These are phyloP conservation scores for Pollicipes pollicipes DNA, from an alignment of 1,140 invertebrate genomes.

Conservation along the genomic window DNA sequence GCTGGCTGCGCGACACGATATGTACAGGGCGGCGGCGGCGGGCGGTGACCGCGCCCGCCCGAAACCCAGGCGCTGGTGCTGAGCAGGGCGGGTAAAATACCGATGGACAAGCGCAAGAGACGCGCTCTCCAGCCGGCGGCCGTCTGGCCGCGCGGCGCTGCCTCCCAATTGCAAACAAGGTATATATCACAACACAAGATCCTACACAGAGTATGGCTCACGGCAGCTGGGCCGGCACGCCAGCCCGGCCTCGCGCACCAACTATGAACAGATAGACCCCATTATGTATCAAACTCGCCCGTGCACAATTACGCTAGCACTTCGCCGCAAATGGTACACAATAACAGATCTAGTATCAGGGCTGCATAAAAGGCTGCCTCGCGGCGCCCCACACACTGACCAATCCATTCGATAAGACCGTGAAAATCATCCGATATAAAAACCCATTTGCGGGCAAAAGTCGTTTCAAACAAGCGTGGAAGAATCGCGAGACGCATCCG, in stretches of 20 bases:
- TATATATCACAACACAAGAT: background rate
- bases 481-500: background rate
- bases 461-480: background rate
- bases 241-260: no score
- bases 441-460: background rate
- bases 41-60: background rate
- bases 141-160: no score
- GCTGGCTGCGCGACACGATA: background rate
- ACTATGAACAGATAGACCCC: background rate
- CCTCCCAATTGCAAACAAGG: background rate
- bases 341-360: background rate
- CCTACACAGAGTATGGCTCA: background rate
- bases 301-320: background rate
- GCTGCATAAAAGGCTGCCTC: background rate
- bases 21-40: background rate
- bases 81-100: constrained; percentile 1
- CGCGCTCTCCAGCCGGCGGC: no score
- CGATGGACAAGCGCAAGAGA: background rate
- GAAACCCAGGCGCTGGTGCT: background rate
- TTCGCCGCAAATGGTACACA: background rate
- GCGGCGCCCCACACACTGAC: background rate
- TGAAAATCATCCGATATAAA: constrained; percentile 1
- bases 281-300: background rate
- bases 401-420: background rate
- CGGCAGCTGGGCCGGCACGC: background rate